Conservation (phyloP, 2,797 vertebrate species). For the Neomorphus geoffroyi region DNA sequence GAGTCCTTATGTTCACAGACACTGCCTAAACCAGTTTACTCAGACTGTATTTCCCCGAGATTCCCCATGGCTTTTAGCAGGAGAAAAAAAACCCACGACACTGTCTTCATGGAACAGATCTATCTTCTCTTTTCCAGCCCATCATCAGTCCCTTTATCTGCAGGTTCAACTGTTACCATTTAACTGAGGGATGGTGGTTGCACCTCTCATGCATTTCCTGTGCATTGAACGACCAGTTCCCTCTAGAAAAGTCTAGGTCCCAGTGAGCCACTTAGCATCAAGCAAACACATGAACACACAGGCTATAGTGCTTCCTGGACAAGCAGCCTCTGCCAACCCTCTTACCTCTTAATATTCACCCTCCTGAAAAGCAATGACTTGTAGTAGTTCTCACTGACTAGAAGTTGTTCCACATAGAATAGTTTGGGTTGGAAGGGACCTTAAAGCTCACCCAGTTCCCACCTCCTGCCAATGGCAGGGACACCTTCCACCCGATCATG, state of each 20-base stretch:
- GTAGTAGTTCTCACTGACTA: background rate
- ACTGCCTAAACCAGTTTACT: background rate
- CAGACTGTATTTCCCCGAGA: background rate
- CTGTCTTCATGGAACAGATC: background rate
- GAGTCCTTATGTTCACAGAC: background rate
- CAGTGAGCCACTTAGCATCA: background rate
- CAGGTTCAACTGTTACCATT: background rate
- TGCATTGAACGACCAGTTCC: accelerated
- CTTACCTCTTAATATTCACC: background rate
- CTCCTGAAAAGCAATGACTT: background rate
- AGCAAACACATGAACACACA: accelerated
- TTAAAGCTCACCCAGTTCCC: too few species aligned
- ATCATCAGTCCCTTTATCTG: background rate
- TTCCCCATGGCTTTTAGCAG: background rate
- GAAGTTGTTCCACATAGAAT: background rate
- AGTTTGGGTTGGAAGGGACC: too few species aligned
- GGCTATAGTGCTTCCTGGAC: background rate
- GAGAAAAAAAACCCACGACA: background rate
- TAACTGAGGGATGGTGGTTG: accelerated
- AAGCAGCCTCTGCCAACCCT: background rate
- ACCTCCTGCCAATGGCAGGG: too few species aligned
- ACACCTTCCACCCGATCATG: too few species aligned
- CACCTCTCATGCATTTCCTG: background rate
- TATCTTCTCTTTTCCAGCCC: background rate
- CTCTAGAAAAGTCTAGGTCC: background rate